Percentiles rank a stretch among this genome's conserved stretches.
phyloP scores from a whole-genome alignment of 2,797 vertebrate genomes.

The Sebastiscus albofasciatus region DNA sequence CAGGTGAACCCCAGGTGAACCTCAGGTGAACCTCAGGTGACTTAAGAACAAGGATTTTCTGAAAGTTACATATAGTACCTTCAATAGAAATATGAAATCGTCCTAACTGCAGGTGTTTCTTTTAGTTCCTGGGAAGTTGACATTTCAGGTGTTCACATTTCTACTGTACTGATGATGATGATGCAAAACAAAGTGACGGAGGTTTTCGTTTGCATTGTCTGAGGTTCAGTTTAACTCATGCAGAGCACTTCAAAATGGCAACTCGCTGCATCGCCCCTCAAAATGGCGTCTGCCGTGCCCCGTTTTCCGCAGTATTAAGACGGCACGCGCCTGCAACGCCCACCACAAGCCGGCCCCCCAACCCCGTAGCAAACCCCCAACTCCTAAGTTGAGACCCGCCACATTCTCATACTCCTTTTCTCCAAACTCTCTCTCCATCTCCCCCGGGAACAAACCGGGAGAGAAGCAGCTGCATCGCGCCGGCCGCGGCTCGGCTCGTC shows the following conservation, averaged over 20 bases:
- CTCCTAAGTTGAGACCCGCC: conserved; percentile 21
- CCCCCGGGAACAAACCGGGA: conserved; percentile 2
- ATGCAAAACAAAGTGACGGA: not conserved
- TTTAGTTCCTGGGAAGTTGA: no score
- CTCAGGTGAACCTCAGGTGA: not conserved
- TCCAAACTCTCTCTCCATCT: not conserved
- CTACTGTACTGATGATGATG: not conserved
- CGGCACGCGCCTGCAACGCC: not conserved
- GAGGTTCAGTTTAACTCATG: not conserved
- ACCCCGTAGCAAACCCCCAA: not conserved
- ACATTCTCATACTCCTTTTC: conserved; percentile 15
- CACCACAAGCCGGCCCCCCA: not conserved
- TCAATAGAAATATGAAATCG: not conserved
- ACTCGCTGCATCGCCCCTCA: not conserved
- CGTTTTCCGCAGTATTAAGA: not conserved
- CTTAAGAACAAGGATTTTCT: not conserved
- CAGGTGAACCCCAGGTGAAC: no score
- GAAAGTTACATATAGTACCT: no score
- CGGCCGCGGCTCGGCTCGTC: conserved; percentile 5
- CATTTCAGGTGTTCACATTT: not conserved
- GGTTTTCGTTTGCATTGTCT: no score
- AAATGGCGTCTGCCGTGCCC: conserved; percentile 48
- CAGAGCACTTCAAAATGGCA: conserved; percentile 40
- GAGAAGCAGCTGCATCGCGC: conserved; percentile 51
- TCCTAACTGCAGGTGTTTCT: no score